Evolutionary conservation across 2,888 invertebrate species (phyloP), one percentile per base, ranked within the genome.

Genomic region (Xestia ashworthii): DNA sequence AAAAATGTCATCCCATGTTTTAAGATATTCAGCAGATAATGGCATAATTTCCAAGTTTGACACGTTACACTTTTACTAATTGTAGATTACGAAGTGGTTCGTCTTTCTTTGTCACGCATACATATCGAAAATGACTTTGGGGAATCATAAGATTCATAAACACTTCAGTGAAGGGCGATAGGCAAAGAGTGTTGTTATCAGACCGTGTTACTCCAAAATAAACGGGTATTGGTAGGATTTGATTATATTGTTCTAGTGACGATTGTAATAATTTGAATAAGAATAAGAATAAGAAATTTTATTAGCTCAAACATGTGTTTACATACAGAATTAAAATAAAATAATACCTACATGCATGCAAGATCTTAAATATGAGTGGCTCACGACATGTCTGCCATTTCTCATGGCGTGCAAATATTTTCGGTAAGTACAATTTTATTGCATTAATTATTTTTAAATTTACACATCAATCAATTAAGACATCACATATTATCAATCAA

Each of bases 181-280:
- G 19, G 44, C 22, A 50, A 48, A 32, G 55, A 62, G 80, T 71
- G 38, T 44, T 1, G 8, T 38, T 62, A 70, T 80, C 67, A 55
- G 67, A 44, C 14, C 14, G 8, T 16, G 44, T 44, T 14, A 65
- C 6, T 65, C n/a, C 65, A 44, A n/a, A 44, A 44, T n/a, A 64
- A 64, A 64, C 53, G 55, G 22, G 6, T 32, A 65, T 65, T 62
- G 11, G 16, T 62, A 53, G 1, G 48, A 16, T 50, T 25, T 38
- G 71, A 78, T 78, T 14, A 71, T 65, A 78, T 71, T 50, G 65
- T 66, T 50, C 8, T 68, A 9, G 58, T 65, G 44, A 16, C 16
- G 44, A 44, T 65, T 58, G 22, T 60, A 48, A 22, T 58, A 0
- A 65, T 78, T 14, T 48, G 5, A n/a, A n/a, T n/a, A n/a, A n/a